These are phyloP conservation scores for Portevinia maculata DNA, from an alignment of 2,888 invertebrate genomes.

Conservation along the genomic window DNA sequence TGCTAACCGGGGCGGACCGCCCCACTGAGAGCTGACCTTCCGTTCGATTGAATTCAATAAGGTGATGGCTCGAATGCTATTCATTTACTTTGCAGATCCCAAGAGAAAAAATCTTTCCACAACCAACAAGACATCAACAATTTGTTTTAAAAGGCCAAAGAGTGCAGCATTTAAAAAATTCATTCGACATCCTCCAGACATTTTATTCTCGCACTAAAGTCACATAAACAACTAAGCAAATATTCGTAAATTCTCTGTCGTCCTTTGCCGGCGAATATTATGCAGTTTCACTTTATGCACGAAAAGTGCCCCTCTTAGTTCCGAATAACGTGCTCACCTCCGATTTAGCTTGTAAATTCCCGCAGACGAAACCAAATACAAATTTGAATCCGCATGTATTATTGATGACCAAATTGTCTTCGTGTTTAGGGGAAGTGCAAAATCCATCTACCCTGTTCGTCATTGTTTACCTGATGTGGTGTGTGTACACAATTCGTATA, in stretches of 20 bases:
- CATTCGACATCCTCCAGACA: slow-evolving; percentile 43
- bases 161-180: slow-evolving; percentile 38
- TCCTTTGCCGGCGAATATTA: slow-evolving; percentile 1
- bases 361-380: slow-evolving; percentile 69
- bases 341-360: slow-evolving; percentile 70
- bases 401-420: slow-evolving; percentile 69
- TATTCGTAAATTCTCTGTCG: slow-evolving; percentile 24
- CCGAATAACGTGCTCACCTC: slow-evolving; percentile 61
- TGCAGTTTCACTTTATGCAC: slow-evolving; percentile 35
- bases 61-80: too few species aligned
- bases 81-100: too few species aligned
- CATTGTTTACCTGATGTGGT: slow-evolving; percentile 63
- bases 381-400: slow-evolving; percentile 71
- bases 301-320: slow-evolving; percentile 16
- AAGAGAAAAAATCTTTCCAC: too few species aligned
- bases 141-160: slow-evolving; percentile 14
- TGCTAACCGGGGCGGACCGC: too few species aligned
- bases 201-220: slow-evolving; percentile 18
- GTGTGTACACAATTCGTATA: slow-evolving; percentile 33
- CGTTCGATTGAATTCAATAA: too few species aligned
- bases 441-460: background rate
- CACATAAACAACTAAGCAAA: slow-evolving; percentile 35
- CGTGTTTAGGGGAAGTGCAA: background rate
- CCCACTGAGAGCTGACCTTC: too few species aligned
- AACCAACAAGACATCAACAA: background rate